Conservation (phyloP, 2,113 vertebrate genomes). For the Syngnathus typhle region DNA sequence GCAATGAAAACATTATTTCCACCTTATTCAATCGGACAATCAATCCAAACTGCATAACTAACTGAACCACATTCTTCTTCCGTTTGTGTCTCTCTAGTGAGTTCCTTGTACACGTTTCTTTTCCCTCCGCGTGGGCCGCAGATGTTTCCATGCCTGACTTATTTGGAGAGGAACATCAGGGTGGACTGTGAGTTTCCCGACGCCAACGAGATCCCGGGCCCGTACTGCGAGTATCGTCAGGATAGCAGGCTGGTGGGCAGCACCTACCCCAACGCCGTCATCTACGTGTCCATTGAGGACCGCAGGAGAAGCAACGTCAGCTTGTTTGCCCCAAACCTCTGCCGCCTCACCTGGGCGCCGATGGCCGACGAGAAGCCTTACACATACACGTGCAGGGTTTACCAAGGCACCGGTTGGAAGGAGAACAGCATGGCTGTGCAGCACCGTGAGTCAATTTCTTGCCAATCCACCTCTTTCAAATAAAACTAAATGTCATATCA, state of each 20-base stretch:
- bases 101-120: constrained; percentile 42
- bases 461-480: background rate
- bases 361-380: constrained; percentile 69
- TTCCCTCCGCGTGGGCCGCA: constrained; percentile 71
- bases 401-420: constrained; percentile 67
- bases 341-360: constrained; percentile 73
- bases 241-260: constrained; percentile 73
- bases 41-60: too few species aligned
- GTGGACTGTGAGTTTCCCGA: constrained; percentile 73
- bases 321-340: constrained; percentile 61
- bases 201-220: constrained; percentile 63
- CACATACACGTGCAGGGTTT: constrained; percentile 75
- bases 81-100: constrained; percentile 44
- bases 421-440: constrained; percentile 76
- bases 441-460: constrained; percentile 60
- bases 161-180: constrained; percentile 69
- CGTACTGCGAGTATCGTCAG: constrained; percentile 74
- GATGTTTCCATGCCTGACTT: constrained; percentile 74
- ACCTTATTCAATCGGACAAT: background rate
- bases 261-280: constrained; percentile 65
- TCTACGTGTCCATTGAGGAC: constrained; percentile 63
- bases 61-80: background rate
- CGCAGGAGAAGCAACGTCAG: constrained; percentile 71
- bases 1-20: background rate
- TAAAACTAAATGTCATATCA: background rate